Conservation (phyloP, 92 coral and sea anemone genomes). For the Umimayanthus kanabou region DNA sequence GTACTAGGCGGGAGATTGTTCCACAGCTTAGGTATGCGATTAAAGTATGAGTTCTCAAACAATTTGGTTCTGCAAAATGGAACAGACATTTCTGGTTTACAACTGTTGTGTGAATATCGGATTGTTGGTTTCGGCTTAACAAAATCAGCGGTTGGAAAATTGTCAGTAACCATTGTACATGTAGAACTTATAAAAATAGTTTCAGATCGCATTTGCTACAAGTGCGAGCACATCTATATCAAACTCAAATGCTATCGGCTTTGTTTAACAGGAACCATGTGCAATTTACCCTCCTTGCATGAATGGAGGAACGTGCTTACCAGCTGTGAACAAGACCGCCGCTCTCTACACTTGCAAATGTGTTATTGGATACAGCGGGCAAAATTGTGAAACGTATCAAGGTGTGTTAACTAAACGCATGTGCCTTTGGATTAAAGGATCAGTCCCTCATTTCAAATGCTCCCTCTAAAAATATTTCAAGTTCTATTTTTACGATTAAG, state of each 20-base stretch:
- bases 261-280: conserved; percentile 53
- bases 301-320: conserved; percentile 66
- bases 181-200: no score
- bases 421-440: no score
- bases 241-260: neutral
- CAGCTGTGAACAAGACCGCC: neutral
- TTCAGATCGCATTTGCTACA: neutral
- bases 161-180: no score
- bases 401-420: conserved; percentile 19
- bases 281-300: conserved; percentile 31
- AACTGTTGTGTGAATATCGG: no score
- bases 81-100: no score
- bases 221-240: neutral
- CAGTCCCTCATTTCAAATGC: neutral
- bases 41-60: no score
- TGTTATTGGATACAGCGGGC: conserved; percentile 41
- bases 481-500: neutral
- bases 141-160: no score
- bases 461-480: neutral
- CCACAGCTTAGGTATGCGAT: no score
- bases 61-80: no score
- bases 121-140: no score
- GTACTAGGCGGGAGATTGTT: no score
- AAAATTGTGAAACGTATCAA: conserved; percentile 45
- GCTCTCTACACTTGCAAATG: conserved; percentile 50